Evolutionary conservation across 1,140 invertebrate species (phyloP).

Genomic region (Teleogryllus occipitalis): DNA sequence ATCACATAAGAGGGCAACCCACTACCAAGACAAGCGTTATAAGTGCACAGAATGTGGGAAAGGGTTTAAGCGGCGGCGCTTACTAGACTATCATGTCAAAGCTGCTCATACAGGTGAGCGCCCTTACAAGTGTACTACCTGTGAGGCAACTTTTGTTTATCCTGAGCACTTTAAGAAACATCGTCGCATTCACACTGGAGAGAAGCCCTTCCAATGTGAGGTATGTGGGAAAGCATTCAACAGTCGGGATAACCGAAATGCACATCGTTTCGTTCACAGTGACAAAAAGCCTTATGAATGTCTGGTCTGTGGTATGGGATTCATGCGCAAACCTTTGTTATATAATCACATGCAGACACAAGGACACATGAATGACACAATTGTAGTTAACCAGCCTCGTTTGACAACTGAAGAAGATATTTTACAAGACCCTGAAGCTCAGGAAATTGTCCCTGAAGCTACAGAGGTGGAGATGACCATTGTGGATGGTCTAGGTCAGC

Average conservation of each 20-base stretch:
- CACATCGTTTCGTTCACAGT: slow-evolving; percentile 74
- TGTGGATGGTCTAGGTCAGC: slow-evolving; percentile 23
- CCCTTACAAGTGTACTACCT: slow-evolving; percentile 63
- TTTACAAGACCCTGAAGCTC: slow-evolving; percentile 37
- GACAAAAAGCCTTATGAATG: slow-evolving; percentile 82
- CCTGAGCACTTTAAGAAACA: slow-evolving; percentile 80
- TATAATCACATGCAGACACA: slow-evolving; percentile 66
- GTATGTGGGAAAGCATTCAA: slow-evolving; percentile 82
- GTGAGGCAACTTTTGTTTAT: slow-evolving; percentile 70
- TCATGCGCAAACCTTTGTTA: slow-evolving; percentile 72
- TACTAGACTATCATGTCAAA: slow-evolving; percentile 74
- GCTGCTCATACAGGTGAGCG: slow-evolving; percentile 70
- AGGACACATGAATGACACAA: slow-evolving; percentile 64
- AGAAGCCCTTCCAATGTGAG: slow-evolving; percentile 70
- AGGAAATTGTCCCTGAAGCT: slow-evolving; percentile 31
- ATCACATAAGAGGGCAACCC: slow-evolving; percentile 68
- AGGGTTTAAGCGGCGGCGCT: slow-evolving; percentile 60
- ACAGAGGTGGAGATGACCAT: slow-evolving; percentile 34
- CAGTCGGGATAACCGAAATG: slow-evolving; percentile 74
- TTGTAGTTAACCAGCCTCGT: slow-evolving; percentile 68
- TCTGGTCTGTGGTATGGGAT: slow-evolving; percentile 66
- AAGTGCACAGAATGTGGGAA: slow-evolving; percentile 60
- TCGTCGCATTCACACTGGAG: slow-evolving; percentile 64
- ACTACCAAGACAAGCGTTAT: slow-evolving; percentile 66
- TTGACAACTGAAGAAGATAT: slow-evolving; percentile 50